phyloP scores from a whole-genome alignment of 1,140 invertebrate genomes.

The Papilio dardanus region DNA sequence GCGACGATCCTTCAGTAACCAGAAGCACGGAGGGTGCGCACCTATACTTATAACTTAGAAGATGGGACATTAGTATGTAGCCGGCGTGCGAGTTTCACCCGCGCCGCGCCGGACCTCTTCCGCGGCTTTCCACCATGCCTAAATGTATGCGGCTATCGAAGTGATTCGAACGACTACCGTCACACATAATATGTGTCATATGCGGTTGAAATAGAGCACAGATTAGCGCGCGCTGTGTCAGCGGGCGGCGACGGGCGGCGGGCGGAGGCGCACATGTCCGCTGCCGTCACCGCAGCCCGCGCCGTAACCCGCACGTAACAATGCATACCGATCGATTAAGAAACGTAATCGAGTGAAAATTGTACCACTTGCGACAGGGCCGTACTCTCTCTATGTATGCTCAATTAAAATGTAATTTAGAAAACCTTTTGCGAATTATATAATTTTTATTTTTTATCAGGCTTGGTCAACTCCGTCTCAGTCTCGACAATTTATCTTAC shows the following conservation, averaged over 20 bases:
- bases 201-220: conserved; percentile 41
- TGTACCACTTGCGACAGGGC: conserved; percentile 63
- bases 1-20: conserved; percentile 57
- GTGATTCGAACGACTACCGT: conserved; percentile 45
- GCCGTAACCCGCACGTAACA: conserved; percentile 64
- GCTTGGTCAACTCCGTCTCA: no score
- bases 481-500: not conserved
- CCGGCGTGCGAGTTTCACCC: conserved; percentile 69
- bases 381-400: conserved; percentile 44
- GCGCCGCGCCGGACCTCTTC: conserved; percentile 65
- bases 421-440: no score
- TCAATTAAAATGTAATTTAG: not conserved
- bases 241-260: not conserved
- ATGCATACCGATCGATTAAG: conserved; percentile 69
- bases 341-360: conserved; percentile 79
- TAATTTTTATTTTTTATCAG: no score
- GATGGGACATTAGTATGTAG: conserved; percentile 69
- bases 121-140: conserved; percentile 66
- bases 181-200: conserved; percentile 44
- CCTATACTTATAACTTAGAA: conserved; percentile 79
- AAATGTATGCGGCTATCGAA: conserved; percentile 54
- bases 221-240: conserved; percentile 9
- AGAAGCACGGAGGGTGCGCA: conserved; percentile 48
- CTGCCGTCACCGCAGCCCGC: conserved; percentile 77
- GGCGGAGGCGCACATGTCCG: conserved; percentile 56